These are phyloP conservation scores for Heliothis peltigera DNA, from an alignment of 2,888 invertebrate species.

Conservation along the genomic window DNA sequence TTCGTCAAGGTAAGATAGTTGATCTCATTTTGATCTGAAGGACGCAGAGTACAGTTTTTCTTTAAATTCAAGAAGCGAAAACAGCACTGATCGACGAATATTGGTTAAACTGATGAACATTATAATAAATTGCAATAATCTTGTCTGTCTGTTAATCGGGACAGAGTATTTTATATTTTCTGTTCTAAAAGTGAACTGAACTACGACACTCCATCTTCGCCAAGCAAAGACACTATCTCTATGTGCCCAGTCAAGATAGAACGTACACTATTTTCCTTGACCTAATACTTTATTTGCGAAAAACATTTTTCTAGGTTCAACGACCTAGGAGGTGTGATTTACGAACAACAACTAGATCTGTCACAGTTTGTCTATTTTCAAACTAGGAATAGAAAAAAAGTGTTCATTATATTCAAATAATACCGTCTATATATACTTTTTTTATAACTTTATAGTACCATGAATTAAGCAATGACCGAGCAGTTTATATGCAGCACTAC, in stretches of 20 bases:
- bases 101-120: no score
- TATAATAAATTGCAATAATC: no score
- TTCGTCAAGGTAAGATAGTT: no score
- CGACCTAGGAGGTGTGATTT: conserved; percentile 44
- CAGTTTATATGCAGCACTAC: neutral
- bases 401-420: neutral
- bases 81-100: no score
- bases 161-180: neutral
- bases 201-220: conserved; percentile 17
- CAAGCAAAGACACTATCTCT: conserved; percentile 33
- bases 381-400: conserved; percentile 7
- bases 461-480: conserved; percentile 5
- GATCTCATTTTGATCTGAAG: no score
- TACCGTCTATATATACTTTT: conserved; percentile 1
- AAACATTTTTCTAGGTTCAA: conserved; percentile 48
- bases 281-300: conserved; percentile 42
- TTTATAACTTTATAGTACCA: neutral
- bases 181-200: neutral
- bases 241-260: conserved; percentile 43
- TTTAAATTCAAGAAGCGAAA: no score
- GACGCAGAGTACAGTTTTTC: no score
- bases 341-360: conserved; percentile 31
- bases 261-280: conserved; percentile 35
- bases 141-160: no score
- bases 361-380: neutral